Percentiles rank a stretch among this genome's conserved stretches.
Conservation (phyloP, 2,113 vertebrate species). For the Diphyllodes magnificus region DNA sequence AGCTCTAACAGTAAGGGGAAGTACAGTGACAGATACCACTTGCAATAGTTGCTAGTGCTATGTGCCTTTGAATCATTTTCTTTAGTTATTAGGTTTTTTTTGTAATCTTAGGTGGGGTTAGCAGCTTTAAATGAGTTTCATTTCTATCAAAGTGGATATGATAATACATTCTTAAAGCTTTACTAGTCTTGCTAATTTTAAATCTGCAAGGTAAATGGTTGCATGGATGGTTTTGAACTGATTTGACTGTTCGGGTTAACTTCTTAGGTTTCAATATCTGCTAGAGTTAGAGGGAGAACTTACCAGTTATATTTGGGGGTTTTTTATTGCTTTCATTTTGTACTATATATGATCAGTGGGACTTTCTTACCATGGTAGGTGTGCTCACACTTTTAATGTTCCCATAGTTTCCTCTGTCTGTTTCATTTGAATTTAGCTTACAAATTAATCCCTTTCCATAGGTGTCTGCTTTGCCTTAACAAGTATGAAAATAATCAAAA, state of each 20-base stretch:
- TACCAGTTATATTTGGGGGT: neutral
- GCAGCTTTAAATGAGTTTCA: neutral
- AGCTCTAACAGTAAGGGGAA: neutral
- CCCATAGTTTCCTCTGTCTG: neutral
- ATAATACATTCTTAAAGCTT: neutral
- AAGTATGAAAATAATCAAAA: constrained; percentile 19
- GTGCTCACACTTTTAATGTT: neutral
- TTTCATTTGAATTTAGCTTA: constrained; percentile 1
- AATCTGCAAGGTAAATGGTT: neutral
- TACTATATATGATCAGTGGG: neutral
- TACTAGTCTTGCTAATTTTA: neutral
- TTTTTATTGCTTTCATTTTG: neutral
- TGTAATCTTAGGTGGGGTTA: neutral
- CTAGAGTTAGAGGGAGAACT: neutral
- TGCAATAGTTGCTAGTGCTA: constrained; percentile 23
- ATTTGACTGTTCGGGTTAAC: neutral
- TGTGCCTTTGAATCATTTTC: constrained; percentile 1
- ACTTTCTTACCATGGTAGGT: neutral
- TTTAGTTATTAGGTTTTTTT: neutral
- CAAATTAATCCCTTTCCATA: neutral
- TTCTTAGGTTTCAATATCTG: neutral
- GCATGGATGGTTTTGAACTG: neutral
- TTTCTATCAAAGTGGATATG: neutral
- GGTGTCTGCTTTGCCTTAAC: neutral
- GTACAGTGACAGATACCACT: neutral